A percentile compares a stretch with the other conserved stretches of the same genome.
These are phyloP conservation scores for Euglossa dilemma DNA, from an alignment of 1,140 invertebrate genomes.

Conservation along the genomic window DNA sequence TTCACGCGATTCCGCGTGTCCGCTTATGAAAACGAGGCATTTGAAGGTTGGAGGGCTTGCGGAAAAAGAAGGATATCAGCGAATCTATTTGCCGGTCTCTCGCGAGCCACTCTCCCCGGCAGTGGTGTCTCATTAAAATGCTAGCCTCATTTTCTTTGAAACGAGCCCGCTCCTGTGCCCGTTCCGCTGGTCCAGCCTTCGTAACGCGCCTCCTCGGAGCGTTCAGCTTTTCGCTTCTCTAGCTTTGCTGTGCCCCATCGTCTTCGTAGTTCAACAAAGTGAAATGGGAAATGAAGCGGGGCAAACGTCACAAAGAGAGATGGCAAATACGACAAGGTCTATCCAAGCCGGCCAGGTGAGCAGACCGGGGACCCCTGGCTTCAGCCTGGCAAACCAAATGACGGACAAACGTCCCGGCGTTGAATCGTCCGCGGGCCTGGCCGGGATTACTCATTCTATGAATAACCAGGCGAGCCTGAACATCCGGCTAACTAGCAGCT, in stretches of 20 bases:
- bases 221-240: slow-evolving; percentile 25
- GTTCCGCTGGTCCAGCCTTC: slow-evolving; percentile 2
- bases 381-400: slow-evolving; percentile 66
- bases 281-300: slow-evolving; percentile 60
- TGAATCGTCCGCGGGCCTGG: slow-evolving; percentile 55
- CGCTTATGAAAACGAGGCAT: slow-evolving; percentile 65
- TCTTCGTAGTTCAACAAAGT: slow-evolving; percentile 60
- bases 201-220: not conserved
- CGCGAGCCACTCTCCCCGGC: slow-evolving; percentile 49
- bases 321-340: slow-evolving; percentile 75
- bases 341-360: slow-evolving; percentile 60
- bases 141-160: slow-evolving; percentile 74
- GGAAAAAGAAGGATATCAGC: slow-evolving; percentile 72
- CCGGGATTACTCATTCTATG: slow-evolving; percentile 73
- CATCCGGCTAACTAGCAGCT: slow-evolving; percentile 20
- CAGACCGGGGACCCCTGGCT: slow-evolving; percentile 25
- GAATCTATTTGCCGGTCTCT: slow-evolving; percentile 73
- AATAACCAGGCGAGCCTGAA: slow-evolving; percentile 68
- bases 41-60: slow-evolving; percentile 57
- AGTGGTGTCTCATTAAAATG: slow-evolving; percentile 76
- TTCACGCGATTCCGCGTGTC: slow-evolving; percentile 48
- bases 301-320: slow-evolving; percentile 72
- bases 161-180: slow-evolving; percentile 30
- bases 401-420: slow-evolving; percentile 65
- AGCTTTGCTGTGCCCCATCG: slow-evolving; percentile 45